Evolutionary conservation across 1,140 invertebrate genomes (phyloP), one percentile per base, ranked within the genome.

Genomic region (Drosophila repletoides): DNA sequence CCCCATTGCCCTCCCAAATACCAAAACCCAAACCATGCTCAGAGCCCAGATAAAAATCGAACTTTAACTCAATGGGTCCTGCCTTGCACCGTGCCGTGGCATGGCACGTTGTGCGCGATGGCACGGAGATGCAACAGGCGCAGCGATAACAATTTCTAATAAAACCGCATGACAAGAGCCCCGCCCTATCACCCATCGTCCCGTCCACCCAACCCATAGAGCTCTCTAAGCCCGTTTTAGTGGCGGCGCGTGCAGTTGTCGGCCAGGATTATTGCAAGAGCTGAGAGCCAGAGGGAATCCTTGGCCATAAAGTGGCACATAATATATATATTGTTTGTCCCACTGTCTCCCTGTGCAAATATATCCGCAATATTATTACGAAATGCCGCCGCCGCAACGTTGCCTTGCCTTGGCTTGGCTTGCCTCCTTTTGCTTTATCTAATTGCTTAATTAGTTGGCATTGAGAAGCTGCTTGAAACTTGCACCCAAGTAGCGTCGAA

Each of bases 71-170:
- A 48, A 49, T 36, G 17, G 14, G 12, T 19, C 19, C 21, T 38
- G 33, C n/a, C n/a, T n/a, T 52, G 49, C 41, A 65, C 43, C 52
- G 34, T 21, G 10, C 31, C 21, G 5, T 9, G 26, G 5, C n/a
- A n/a, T 43, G 69, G 48, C 36, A 29, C 55, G 43, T 29, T 58
- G 26, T 17, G 34, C n/a, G n/a, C n/a, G n/a, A n/a, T n/a, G n/a
- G n/a, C n/a, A n/a, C n/a, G n/a, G n/a, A n/a, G 21, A 45, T 64
- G 76, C 72, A 81, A 81, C 77, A 81, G 77, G 77, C 77, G 46
- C 71, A 52, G 61, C 60, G 79, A 84, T 84, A 84, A 84, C 79
- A 79, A 84, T 84, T 84, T 84, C 79, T 84, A 84, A 84, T 84
- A 84, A 84, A 84, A 79, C 79, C 79, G 36, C 79, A 84, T 84